A percentile compares a stretch with the other conserved stretches of the same genome.
These are phyloP conservation scores for Andrena camellia DNA, from an alignment of 2,888 invertebrate genomes.

Conservation along the genomic window DNA sequence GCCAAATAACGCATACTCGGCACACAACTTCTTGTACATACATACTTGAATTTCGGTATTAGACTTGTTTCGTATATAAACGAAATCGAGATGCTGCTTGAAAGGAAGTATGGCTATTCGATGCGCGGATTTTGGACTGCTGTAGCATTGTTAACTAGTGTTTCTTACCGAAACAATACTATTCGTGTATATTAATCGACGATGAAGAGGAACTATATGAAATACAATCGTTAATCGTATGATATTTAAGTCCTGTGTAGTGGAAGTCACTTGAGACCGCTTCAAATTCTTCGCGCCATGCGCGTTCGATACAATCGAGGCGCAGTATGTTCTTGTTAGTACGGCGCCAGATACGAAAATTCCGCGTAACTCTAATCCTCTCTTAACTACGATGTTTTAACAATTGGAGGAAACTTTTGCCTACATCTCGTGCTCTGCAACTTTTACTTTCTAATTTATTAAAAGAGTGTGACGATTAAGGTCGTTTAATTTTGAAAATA, in stretches of 20 bases:
- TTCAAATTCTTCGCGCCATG: constrained; percentile 13
- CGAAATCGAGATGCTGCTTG: constrained; percentile 10
- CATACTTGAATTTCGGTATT: constrained; percentile 13
- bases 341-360: background rate
- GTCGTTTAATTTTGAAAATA: background rate
- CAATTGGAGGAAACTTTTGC: background rate
- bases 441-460: background rate
- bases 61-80: background rate
- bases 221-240: constrained; percentile 23
- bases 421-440: background rate
- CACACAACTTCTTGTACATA: constrained; percentile 19
- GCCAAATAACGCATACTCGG: constrained; percentile 1
- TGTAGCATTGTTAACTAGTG: constrained; percentile 25
- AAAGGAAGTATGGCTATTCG: constrained; percentile 30
- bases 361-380: background rate
- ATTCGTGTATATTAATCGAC: constrained; percentile 21
- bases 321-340: background rate
- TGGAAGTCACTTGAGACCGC: constrained; percentile 2
- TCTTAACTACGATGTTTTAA: constrained; percentile 3
- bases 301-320: background rate
- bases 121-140: constrained; percentile 5
- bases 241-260: constrained; percentile 17
- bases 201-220: constrained; percentile 16
- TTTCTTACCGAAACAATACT: constrained; percentile 16
- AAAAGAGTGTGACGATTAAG: background rate